Base-by-base conservation (phyloP, 2,888 invertebrate species). In the Agrotis exclamationis region DNA sequence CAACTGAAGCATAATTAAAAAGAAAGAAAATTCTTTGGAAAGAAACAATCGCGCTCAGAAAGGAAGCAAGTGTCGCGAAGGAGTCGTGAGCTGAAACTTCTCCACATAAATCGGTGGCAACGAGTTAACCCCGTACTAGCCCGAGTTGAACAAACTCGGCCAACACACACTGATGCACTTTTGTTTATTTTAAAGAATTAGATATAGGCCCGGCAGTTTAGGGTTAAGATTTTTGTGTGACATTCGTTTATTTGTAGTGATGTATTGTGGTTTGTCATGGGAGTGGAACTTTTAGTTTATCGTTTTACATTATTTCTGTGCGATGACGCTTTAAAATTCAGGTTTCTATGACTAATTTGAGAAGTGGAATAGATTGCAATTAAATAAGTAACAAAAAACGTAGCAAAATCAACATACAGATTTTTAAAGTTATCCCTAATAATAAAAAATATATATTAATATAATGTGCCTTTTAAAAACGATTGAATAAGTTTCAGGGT, bases 101-200 rank as follows among this genome's bases (percentile, higher is more conserved):
- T 86, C 86, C 82, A 88, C 91, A 93, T 93, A 93, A 93, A 93
- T 93, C 90, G 90, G 79, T 82, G 90, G 82, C 89, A 92, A 93
- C 93, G 92, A 93, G 93, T 93, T 92, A 93, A 93, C 93, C 93
- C 89, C 89, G 89, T 89, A 88, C 91, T 88, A 86, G 86, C 81
- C 58, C 22, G 90, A 90, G 91, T 92, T 92, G 92, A 93, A 93
- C 90, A 91, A 93, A 93, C 92, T 91, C 90, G 89, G 87, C 89
- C 92, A 89, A 89, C 90, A 89, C 90, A 86, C 87, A 86, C 86
- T 87, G 84, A 81, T 88, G 87, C 87, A 87, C 86, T 86, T 86
- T 83, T 83, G 80, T 85, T 80, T 75, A 86, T 86, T 86, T 87
- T 81, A 70, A 83, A 85, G 73, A 76, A 83, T 85, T 85, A 84